Percentiles rank a stretch among this genome's conserved stretches.
Conservation (phyloP, 2,888 invertebrate genomes). For the Ophion slaviceki region DNA sequence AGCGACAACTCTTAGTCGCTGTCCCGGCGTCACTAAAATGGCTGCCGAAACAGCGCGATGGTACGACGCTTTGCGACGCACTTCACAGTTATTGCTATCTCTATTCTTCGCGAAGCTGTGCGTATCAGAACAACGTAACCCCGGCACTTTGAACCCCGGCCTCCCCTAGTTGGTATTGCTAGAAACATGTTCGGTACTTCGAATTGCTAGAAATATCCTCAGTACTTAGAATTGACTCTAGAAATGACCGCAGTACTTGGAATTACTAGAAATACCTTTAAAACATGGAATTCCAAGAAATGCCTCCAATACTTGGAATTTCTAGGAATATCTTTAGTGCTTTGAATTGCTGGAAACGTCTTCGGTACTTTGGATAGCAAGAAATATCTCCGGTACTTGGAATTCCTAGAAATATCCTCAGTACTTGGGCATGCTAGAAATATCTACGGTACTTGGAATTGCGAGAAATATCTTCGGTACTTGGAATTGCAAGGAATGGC, state of each 20-base stretch:
- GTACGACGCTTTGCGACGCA: too few species aligned
- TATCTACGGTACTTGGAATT: neutral
- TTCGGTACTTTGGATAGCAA: neutral
- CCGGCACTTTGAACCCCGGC: too few species aligned
- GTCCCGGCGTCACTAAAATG: too few species aligned
- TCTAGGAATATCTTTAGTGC: neutral
- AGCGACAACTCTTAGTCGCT: too few species aligned
- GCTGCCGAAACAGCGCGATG: too few species aligned
- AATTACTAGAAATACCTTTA: neutral
- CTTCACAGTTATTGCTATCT: too few species aligned
- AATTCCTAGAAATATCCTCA: neutral
- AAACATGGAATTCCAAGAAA: constrained; percentile 12
- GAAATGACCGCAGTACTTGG: neutral
- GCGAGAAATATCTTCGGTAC: neutral
- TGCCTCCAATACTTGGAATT: neutral
- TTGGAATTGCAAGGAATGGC: neutral
- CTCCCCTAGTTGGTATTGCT: neutral
- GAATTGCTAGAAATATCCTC: neutral
- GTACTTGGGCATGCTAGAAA: constrained; percentile 5
- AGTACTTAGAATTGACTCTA: neutral
- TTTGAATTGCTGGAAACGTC: neutral
- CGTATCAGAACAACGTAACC: too few species aligned
- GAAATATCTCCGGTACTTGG: neutral
- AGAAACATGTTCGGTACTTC: neutral
- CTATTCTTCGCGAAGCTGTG: too few species aligned